A percentile compares a stretch with the other conserved stretches of the same genome.
phyloP scores from a whole-genome alignment of 2,888 invertebrate species.

The Terebella lapidaria region DNA sequence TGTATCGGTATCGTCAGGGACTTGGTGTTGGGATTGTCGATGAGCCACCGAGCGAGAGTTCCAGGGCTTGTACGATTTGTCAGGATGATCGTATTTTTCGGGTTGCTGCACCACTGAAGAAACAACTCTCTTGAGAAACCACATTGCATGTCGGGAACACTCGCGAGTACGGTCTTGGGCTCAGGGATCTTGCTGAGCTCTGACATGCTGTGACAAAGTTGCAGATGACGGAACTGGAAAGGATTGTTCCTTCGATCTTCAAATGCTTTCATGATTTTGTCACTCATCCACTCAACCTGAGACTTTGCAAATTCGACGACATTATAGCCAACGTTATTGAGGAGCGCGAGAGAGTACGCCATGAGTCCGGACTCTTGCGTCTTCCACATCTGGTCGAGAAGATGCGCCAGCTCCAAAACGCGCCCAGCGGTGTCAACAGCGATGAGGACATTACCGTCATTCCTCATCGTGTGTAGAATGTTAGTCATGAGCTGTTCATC shows the following conservation, averaged over 20 bases:
- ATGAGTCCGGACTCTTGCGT: constrained; percentile 80
- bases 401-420: constrained; percentile 90
- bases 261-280: constrained; percentile 78
- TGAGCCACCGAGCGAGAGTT: constrained; percentile 57
- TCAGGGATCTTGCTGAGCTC: constrained; percentile 81
- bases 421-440: constrained; percentile 96
- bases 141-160: constrained; percentile 88
- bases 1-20: constrained; percentile 53
- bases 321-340: constrained; percentile 96
- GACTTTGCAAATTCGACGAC: constrained; percentile 98
- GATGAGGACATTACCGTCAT: constrained; percentile 91
- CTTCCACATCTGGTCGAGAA: constrained; percentile 63
- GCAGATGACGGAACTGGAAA: constrained; percentile 88
- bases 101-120: constrained; percentile 84
- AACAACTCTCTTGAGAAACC: constrained; percentile 94
- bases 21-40: constrained; percentile 55
- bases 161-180: constrained; percentile 84
- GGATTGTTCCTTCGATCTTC: constrained; percentile 66
- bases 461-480: constrained; percentile 85
- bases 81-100: constrained; percentile 89
- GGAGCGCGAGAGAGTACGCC: constrained; percentile 85
- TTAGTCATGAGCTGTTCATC: constrained; percentile 97
- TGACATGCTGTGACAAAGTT: constrained; percentile 84
- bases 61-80: constrained; percentile 68
- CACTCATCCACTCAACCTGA: constrained; percentile 99